phyloP scores from a whole-genome alignment of 2,888 invertebrate species.

The Norana najaformis region DNA sequence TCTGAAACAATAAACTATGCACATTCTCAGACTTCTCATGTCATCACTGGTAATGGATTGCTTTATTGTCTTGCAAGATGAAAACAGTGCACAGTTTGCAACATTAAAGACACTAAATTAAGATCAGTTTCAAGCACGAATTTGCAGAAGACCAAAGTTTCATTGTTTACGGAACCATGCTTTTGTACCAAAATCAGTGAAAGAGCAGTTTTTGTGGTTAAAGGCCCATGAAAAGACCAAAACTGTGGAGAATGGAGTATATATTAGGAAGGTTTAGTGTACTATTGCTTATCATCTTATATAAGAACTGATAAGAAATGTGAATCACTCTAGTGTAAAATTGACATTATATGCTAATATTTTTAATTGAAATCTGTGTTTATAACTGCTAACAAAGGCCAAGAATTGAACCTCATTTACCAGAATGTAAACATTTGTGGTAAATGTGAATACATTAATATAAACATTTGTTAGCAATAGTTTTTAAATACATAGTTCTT shows the following conservation, averaged over 20 bases:
- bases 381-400: not conserved
- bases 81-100: not conserved
- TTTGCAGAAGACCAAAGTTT: not conserved
- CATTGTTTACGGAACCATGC: not conserved
- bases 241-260: not conserved
- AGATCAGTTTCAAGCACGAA: not conserved
- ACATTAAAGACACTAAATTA: not conserved
- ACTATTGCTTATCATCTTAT: not conserved
- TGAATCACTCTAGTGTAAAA: not conserved
- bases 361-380: no score
- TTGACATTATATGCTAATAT: not conserved
- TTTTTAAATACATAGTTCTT: no score
- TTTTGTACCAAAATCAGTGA: not conserved
- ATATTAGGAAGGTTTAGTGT: not conserved
- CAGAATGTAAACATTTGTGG: not conserved
- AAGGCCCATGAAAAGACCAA: no score
- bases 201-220: not conserved
- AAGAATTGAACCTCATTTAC: not conserved
- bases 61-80: not conserved
- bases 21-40: conserved; percentile 53
- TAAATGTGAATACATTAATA: not conserved
- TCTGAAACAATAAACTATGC: conserved; percentile 61
- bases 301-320: not conserved
- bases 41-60: conserved; percentile 49
- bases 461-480: not conserved